Percentiles rank a stretch among this genome's conserved stretches.
These are phyloP conservation scores for Clytia hemisphaerica DNA, from an alignment of 30 jellyfish, hydroid and myxozoan genomes.

Conservation along the genomic window DNA sequence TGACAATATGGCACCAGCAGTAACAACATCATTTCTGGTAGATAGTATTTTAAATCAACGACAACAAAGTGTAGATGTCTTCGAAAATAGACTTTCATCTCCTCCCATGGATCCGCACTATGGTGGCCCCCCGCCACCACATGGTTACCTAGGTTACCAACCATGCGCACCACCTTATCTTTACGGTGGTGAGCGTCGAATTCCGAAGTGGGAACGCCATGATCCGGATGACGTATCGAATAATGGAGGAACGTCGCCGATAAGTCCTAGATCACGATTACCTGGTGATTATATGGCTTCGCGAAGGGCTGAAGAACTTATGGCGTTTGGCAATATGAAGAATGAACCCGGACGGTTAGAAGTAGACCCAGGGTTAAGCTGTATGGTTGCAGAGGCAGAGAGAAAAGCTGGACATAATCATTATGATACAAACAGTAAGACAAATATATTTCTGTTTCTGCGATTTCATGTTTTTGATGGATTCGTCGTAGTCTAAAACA, in stretches of 20 bases:
- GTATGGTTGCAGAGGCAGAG: slow-evolving; percentile 99
- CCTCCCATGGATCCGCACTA: neutral
- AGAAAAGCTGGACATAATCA: slow-evolving; percentile 74
- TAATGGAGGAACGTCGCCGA: no score
- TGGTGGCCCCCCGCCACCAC: slow-evolving; percentile 5
- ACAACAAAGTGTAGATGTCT: neutral
- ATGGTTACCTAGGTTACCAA: no score
- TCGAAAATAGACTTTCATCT: slow-evolving; percentile 1
- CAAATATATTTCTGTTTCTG: no score
- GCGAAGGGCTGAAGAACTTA: neutral
- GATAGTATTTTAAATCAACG: slow-evolving; percentile 76
- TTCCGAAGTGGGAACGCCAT: neutral
- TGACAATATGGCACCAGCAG: no score
- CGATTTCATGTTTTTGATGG: no score
- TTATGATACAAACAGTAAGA: no score
- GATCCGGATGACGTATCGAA: neutral
- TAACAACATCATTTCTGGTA: slow-evolving; percentile 82
- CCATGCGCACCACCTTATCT: no score
- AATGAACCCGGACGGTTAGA: neutral
- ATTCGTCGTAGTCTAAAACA: no score
- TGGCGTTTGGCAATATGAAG: slow-evolving; percentile 2
- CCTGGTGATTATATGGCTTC: neutral
- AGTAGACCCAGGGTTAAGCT: slow-evolving; percentile 58
- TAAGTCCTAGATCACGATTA: no score
- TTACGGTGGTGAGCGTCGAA: slow-evolving; percentile 16